These are phyloP conservation scores for Creontiades dilutus DNA, from an alignment of 2,888 invertebrate species.

Conservation along the genomic window DNA sequence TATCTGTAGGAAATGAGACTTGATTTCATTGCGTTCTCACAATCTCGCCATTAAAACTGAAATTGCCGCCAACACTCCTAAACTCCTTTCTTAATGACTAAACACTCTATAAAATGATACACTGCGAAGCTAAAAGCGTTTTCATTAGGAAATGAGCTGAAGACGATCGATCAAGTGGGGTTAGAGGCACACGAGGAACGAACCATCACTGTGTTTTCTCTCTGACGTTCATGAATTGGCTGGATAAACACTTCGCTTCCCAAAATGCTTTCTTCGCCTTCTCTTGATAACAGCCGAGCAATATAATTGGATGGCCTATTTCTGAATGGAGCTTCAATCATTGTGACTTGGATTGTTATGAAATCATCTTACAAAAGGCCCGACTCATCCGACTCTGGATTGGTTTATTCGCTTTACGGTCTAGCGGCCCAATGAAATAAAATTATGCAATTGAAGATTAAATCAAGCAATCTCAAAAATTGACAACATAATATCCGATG, in stretches of 20 bases:
- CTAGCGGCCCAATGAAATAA: too few relatives aligned
- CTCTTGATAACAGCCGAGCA: slow-evolving; percentile 8
- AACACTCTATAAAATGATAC: not conserved
- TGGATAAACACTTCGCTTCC: slow-evolving; percentile 1
- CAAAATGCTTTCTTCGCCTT: not conserved
- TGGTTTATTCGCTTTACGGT: too few relatives aligned
- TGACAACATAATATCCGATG: too few relatives aligned
- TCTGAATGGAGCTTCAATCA: slow-evolving; percentile 14
- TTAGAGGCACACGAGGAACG: not conserved
- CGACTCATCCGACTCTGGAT: too few relatives aligned
- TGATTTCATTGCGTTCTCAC: not conserved
- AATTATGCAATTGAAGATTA: too few relatives aligned
- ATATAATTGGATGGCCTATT: slow-evolving; percentile 3
- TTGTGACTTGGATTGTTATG: not conserved
- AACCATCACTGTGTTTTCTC: not conserved
- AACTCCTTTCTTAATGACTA: not conserved
- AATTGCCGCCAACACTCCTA: not conserved
- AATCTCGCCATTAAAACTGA: not conserved
- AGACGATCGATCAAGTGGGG: slow-evolving; percentile 47
- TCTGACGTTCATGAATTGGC: slow-evolving; percentile 22
- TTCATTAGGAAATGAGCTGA: slow-evolving; percentile 50
- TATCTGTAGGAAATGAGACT: not conserved
- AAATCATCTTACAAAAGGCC: not conserved
- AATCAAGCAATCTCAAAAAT: too few relatives aligned
- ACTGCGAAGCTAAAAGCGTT: slow-evolving; percentile 41